phyloP scores from a whole-genome alignment of 2,113 vertebrate species.

The Terrapene triunguis region DNA sequence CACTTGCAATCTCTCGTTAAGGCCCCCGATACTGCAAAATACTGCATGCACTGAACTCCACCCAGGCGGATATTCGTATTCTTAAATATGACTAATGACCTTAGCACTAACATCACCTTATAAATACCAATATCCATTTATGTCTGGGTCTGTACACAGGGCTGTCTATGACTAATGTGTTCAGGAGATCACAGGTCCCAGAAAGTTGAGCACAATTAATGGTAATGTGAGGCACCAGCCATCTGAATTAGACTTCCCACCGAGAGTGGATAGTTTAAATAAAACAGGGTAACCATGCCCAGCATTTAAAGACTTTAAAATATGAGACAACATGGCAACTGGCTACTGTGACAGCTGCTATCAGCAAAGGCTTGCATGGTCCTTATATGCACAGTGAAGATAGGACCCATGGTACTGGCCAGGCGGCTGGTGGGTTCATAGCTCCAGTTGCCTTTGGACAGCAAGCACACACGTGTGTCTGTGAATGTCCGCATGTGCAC shows the following conservation, averaged over 20 bases:
- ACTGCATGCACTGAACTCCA: neutral
- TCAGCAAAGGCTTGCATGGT: neutral
- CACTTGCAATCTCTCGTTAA: neutral
- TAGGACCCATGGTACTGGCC: fast-evolving
- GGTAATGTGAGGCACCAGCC: slow-evolving; percentile 26
- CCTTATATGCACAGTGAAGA: fast-evolving
- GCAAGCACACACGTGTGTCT: neutral
- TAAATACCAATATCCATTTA: neutral
- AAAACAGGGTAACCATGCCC: neutral
- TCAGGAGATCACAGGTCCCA: neutral
- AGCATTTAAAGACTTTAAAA: slow-evolving; percentile 18
- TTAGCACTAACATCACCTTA: neutral
- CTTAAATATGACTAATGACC: neutral
- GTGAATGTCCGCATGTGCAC: neutral
- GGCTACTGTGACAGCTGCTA: neutral
- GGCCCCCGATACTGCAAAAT: neutral
- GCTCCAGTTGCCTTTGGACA: neutral
- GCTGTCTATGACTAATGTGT: neutral
- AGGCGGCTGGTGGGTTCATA: too few relatives aligned
- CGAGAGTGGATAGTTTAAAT: neutral
- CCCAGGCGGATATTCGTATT: neutral
- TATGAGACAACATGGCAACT: neutral
- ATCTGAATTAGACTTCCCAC: slow-evolving; percentile 43
- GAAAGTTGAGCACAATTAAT: neutral
- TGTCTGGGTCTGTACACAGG: neutral